phyloP scores from a whole-genome alignment of 2,888 invertebrate species.

The Coleophora flavipennella region DNA sequence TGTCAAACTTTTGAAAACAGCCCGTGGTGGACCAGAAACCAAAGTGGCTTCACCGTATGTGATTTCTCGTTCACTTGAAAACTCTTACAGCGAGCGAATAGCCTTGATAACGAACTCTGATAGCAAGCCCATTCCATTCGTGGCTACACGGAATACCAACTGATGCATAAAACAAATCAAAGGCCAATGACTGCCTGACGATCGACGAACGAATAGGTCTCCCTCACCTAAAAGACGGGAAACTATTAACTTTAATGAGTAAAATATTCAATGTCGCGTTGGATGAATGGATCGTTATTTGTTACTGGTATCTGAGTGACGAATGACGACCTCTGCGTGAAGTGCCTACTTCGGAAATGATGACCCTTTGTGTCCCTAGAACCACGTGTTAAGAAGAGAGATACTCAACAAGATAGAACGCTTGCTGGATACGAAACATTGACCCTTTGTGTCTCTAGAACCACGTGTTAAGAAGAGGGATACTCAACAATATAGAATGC shows the following conservation, averaged over 20 bases:
- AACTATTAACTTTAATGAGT: constrained; percentile 33
- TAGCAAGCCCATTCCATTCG: background rate
- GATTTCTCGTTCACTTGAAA: no score
- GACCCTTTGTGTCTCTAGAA: constrained; percentile 40
- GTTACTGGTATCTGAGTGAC: constrained; percentile 20
- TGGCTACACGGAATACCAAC: background rate
- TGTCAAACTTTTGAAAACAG: no score
- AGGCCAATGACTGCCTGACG: constrained; percentile 22
- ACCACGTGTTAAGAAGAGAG: no score
- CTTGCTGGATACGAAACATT: constrained; percentile 7
- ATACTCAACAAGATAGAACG: constrained; percentile 2
- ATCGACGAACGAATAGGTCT: constrained; percentile 13
- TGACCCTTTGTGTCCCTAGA: constrained; percentile 41
- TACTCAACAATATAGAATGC: constrained; percentile 2
- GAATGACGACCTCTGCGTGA: constrained; percentile 19
- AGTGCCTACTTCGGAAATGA: constrained; percentile 23
- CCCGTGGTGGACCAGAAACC: no score
- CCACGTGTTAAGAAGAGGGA: no score
- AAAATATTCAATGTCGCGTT: constrained; percentile 41
- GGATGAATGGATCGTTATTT: constrained; percentile 56
- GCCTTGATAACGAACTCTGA: background rate
- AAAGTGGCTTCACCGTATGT: no score
- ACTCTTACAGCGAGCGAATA: constrained; percentile 5
- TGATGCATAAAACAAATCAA: constrained; percentile 26
- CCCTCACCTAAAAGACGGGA: constrained; percentile 20